Conservation (phyloP, 1,140 invertebrate genomes). For the honey bee (Apis mellifera) region DNA sequence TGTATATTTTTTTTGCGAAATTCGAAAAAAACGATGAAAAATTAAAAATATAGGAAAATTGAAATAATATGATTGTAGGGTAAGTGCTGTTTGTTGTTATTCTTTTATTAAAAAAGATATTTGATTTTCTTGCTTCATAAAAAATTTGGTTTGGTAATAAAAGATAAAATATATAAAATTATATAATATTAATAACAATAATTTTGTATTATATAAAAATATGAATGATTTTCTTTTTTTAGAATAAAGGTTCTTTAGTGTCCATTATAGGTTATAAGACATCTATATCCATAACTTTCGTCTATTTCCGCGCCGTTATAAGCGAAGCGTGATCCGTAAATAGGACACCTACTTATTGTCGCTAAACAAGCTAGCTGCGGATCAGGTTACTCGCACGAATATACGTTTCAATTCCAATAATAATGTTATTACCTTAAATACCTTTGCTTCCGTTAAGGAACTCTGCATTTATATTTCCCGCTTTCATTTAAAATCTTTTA, state of each 20-base stretch:
- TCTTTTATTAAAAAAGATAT: no score
- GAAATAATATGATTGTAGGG: no score
- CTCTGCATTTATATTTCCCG: neutral
- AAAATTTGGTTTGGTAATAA: no score
- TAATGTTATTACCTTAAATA: constrained; percentile 18
- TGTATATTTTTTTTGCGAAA: no score
- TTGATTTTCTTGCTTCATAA: no score
- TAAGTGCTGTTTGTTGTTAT: no score
- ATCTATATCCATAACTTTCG: neutral
- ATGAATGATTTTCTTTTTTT: no score
- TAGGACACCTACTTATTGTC: constrained; percentile 30
- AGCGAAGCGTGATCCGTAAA: constrained; percentile 50
- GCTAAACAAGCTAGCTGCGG: constrained; percentile 10
- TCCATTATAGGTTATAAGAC: neutral
- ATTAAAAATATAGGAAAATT: no score
- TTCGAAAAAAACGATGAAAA: no score
- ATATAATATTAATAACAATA: no score
- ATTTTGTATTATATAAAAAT: no score
- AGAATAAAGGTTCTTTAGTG: neutral
- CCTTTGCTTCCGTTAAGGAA: neutral
- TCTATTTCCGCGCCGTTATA: constrained; percentile 6
- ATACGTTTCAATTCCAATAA: neutral
- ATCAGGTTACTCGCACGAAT: neutral
- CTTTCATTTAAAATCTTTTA: constrained; percentile 7
- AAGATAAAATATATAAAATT: no score